phyloP scores from a whole-genome alignment of 2,888 invertebrate genomes.

The Tipula confusa region DNA sequence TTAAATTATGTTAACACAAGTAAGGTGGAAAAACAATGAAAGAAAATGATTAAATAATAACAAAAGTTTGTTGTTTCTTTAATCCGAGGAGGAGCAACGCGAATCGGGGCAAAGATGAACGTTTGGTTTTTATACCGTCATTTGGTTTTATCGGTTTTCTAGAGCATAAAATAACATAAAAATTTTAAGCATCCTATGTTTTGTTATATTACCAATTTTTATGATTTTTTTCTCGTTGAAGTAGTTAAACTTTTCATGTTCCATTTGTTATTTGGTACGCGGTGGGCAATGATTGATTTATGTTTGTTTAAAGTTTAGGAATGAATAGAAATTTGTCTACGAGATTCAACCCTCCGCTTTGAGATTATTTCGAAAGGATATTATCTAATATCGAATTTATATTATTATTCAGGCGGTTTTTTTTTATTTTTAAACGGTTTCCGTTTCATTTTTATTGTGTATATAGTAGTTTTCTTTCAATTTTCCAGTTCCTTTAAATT shows the following conservation, averaged over 20 bases:
- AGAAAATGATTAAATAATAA: background rate
- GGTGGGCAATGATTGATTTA: background rate
- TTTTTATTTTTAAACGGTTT: background rate
- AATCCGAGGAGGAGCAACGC: background rate
- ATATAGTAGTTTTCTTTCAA: slow-evolving; percentile 7
- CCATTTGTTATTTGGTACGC: background rate
- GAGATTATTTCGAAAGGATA: background rate
- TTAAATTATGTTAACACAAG: background rate
- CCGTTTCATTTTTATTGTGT: slow-evolving; percentile 5
- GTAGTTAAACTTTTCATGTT: slow-evolving; percentile 14
- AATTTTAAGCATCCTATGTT: background rate
- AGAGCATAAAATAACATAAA: background rate
- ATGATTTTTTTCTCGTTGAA: background rate
- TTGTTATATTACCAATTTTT: background rate
- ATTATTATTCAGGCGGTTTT: background rate
- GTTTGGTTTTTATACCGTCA: background rate
- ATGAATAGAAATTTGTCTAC: background rate
- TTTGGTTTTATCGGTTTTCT: slow-evolving; percentile 7
- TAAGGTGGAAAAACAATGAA: background rate
- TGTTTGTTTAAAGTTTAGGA: background rate
- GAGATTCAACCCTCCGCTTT: background rate
- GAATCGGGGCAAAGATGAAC: background rate
- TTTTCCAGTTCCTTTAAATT: slow-evolving; percentile 25
- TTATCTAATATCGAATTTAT: background rate
- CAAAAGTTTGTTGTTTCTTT: background rate